These are phyloP conservation scores for Galerucella nymphaeae DNA, from an alignment of 2,888 invertebrate species.

Conservation along the genomic window DNA sequence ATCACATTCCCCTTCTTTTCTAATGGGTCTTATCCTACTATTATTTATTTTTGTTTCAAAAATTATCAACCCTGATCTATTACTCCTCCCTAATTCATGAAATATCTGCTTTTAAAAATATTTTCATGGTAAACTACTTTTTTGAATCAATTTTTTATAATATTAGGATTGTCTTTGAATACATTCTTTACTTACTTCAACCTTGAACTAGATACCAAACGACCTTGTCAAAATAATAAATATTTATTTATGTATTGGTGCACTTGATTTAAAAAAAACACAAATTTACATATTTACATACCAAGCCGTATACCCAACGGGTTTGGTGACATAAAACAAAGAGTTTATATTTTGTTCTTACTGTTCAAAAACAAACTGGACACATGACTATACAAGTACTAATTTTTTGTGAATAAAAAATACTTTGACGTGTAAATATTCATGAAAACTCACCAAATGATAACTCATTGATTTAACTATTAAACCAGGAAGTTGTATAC, in stretches of 20 bases:
- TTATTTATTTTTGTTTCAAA: too few species aligned
- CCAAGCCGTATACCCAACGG: background rate
- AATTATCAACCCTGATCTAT: too few species aligned
- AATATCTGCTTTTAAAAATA: background rate
- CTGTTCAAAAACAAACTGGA: too few species aligned
- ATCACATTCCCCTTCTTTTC: too few species aligned
- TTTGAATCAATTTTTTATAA: background rate
- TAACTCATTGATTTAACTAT: background rate
- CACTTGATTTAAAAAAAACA: constrained; percentile 4
- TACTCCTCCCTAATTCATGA: background rate
- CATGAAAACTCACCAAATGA: background rate
- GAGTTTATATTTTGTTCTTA: too few species aligned
- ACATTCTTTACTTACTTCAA: background rate
- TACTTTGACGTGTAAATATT: too few species aligned
- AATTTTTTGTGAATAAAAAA: too few species aligned
- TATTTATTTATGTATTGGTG: background rate
- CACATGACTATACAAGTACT: too few species aligned
- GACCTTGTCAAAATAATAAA: constrained; percentile 11
- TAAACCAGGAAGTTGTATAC: background rate
- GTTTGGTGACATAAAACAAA: background rate
- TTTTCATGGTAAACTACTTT: background rate
- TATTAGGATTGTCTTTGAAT: background rate
- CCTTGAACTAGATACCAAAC: background rate
- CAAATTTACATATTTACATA: background rate
- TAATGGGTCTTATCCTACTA: too few species aligned